Evolutionary conservation across 2,797 vertebrate species (phyloP), one percentile per base, ranked within the genome.

Genomic region (Iguana delicatissima): DNA sequence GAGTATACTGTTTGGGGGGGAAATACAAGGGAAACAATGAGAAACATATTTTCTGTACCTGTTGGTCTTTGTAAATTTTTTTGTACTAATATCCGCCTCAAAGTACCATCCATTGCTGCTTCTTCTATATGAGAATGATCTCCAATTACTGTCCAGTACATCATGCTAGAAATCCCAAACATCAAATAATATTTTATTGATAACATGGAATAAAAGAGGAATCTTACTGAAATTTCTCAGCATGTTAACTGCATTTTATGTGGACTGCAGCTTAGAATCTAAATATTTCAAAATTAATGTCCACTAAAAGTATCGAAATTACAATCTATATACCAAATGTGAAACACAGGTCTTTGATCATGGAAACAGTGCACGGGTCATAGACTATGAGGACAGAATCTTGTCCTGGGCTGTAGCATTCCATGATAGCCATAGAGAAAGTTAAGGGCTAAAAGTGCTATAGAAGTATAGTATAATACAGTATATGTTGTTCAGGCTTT

Each of bases 61-160:
- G 99, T 99, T 88, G 99, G 99, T 95, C 99, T 98, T 59, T 99
- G 97, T 73, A 99, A 97, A 85, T 99, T 99, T 96, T 99, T 99
- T 89, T 99, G 98, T 92, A 99, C 94, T 85, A 99, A 97, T 76
- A 99, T 98, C 95, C 99, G 98, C 85, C 99, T 98, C 92, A 99
- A 95, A 74, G 99, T 98, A 9, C 99, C 99, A 57, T 99, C 99
- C 99, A 99, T 99, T 46, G 99, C 98, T 0, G 99, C 98, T 90
- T 99, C 99, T 92, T 99, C 99, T 92, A 99, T 99, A 83, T 99
- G 99, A 67, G 99, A 99, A 87, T 98, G 98, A 93, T 99, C 99
- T 1, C 99, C 99, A 91, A 99, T 98, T 50, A 99, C 99, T 29
- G 99, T 99, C 99, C 99, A 99, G 95, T 99, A 99, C 99, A 99